Conservation (phyloP, 2,888 invertebrate species). For the Hoplodrina blanda region DNA sequence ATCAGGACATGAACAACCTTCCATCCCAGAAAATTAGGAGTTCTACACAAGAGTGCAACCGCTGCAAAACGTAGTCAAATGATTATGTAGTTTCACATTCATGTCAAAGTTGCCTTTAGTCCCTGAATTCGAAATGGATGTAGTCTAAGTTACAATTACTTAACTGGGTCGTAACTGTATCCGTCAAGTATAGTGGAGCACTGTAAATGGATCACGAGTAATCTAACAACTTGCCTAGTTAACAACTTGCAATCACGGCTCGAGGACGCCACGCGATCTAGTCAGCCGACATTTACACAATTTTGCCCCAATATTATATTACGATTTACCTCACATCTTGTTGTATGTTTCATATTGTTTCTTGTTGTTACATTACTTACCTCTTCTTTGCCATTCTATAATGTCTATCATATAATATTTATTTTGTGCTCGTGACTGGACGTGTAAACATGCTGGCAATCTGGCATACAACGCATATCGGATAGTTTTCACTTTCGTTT, state of each 20-base stretch:
- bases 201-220: conserved; percentile 65
- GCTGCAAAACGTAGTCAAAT: conserved; percentile 4
- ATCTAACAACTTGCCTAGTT: conserved; percentile 68
- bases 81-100: conserved; percentile 3
- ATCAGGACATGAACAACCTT: too few species aligned
- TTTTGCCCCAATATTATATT: conserved; percentile 49
- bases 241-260: conserved; percentile 67
- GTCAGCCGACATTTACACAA: conserved; percentile 50
- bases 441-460: conserved; percentile 1
- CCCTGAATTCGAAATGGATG: conserved; percentile 56
- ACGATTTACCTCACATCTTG: conserved; percentile 30
- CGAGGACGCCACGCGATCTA: conserved; percentile 64
- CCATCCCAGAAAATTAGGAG: neutral
- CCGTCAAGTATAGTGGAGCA: conserved; percentile 63
- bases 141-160: conserved; percentile 60
- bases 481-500: conserved; percentile 55
- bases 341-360: conserved; percentile 14
- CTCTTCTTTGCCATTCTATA: neutral
- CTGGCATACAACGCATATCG: conserved; percentile 5
- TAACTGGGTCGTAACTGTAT: conserved; percentile 65
- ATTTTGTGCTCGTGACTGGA: neutral
- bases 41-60: neutral
- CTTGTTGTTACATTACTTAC: neutral
- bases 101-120: conserved; percentile 38
- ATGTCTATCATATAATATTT: neutral